Evolutionary conservation across 2,888 invertebrate genomes (phyloP).

Genomic region (Lithophane ornitopus): DNA sequence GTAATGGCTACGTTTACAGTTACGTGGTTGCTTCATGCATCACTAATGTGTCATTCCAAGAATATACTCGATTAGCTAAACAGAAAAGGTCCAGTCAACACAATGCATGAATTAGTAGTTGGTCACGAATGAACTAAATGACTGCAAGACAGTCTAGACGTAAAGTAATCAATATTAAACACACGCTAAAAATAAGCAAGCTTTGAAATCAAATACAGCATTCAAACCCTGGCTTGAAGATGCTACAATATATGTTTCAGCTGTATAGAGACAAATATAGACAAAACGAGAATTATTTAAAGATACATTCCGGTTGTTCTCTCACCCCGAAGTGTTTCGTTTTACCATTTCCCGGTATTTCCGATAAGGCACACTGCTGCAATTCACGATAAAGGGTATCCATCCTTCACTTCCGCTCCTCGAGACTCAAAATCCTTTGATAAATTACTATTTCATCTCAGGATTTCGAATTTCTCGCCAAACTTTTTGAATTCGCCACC

Average conservation of each 20-base stretch:
- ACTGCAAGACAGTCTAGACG: constrained; percentile 61
- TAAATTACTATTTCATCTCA: constrained; percentile 90
- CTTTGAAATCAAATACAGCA: constrained; percentile 9
- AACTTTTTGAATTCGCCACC: constrained; percentile 80
- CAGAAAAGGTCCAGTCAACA: constrained; percentile 60
- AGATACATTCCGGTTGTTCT: constrained; percentile 64
- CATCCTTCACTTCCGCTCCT: constrained; percentile 84
- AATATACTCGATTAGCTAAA: constrained; percentile 55
- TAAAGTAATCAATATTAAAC: constrained; percentile 61
- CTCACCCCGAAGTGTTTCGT: constrained; percentile 64
- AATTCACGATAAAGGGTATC: constrained; percentile 73
- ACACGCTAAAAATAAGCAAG: constrained; percentile 44
- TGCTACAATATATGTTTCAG: constrained; percentile 1
- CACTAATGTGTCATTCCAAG: constrained; percentile 54
- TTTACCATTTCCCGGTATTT: constrained; percentile 70
- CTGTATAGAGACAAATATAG: constrained; percentile 30
- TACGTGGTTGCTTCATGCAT: constrained; percentile 62
- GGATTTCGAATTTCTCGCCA: constrained; percentile 84
- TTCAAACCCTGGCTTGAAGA: constrained; percentile 1
- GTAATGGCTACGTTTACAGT: constrained; percentile 61
- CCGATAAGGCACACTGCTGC: constrained; percentile 68
- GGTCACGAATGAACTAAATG: constrained; percentile 63
- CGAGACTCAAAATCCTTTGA: constrained; percentile 88
- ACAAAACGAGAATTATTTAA: constrained; percentile 58
- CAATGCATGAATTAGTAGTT: constrained; percentile 59